A percentile compares a stretch with the other conserved stretches of the same genome.
Conservation (phyloP, 2,113 vertebrate species). For the Miniopterus natalensis region DNA sequence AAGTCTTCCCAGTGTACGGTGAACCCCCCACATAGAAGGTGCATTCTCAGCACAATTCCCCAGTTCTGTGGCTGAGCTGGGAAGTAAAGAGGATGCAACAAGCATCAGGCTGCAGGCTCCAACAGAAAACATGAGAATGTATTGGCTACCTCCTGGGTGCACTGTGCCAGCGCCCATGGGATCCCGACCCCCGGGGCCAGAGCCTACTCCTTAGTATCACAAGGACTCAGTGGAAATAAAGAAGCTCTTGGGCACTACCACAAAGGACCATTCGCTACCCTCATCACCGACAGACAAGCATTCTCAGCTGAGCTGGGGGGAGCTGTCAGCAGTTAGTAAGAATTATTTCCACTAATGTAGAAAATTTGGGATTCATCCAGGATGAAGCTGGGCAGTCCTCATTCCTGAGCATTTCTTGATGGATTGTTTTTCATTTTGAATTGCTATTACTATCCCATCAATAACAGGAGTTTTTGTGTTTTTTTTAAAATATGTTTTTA, state of each 20-base stretch:
- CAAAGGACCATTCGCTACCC: neutral
- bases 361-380: conserved; percentile 42
- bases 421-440: conserved; percentile 61
- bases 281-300: neutral
- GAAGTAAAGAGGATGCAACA: neutral
- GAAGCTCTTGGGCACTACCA: neutral
- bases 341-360: conserved; percentile 57
- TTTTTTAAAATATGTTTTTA: neutral
- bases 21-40: neutral
- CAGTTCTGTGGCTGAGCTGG: neutral
- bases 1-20: neutral
- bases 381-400: conserved; percentile 47
- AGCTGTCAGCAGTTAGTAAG: neutral
- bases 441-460: conserved; percentile 34
- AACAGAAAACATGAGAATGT: neutral
- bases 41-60: neutral
- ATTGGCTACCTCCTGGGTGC: no score
- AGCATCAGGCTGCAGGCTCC: neutral
- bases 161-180: neutral
- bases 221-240: neutral
- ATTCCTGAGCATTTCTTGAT: conserved; percentile 54
- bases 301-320: neutral
- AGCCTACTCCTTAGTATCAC: neutral
- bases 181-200: neutral
- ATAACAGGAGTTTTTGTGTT: neutral